Evolutionary conservation across 1,140 invertebrate genomes (phyloP), one percentile per base, ranked within the genome.

Genomic region (Drosophila takahashii): DNA sequence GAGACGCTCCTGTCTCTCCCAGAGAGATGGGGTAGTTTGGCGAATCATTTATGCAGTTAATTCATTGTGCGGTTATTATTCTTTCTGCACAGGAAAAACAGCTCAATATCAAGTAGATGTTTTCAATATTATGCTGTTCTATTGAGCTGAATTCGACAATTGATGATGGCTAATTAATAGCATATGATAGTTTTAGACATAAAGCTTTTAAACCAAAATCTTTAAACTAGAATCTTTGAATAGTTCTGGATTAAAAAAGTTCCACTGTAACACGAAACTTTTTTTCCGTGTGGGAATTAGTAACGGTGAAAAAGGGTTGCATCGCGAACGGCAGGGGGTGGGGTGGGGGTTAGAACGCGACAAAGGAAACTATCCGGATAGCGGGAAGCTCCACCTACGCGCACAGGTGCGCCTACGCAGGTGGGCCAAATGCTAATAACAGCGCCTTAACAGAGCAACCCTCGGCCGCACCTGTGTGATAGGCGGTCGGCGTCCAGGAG

Each of bases 11-110:
- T 56, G 26, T 45, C 32, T 37, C 36, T 42, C 29, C 32, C 42
- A 26, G 42, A 47, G 61, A 42, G 59, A 64, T 65, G 47, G 47
- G 47, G 47, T 50, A 50, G 47, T 50, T 50, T 16, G 69, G 69
- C 64, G 72, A 57, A 85, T 85, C 81, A 87, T 83, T 87, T 83
- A 79, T 83, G 76, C 79, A 86, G 75, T 73, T 80, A 81, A 81
- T 83, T 86, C 75, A 86, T 86, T 81, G 79, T 86, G 81, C 70
- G 81, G 81, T 81, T 81, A 48, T 64, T 64, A 64, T 64, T 60
- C 54, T 44, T 36, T 11, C 47, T 32, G 47, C 47, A 32, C 47
- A 5, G 47, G 3, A 16, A 48, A 48, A 44, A n/a, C 45, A 47
- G 22, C 42, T 45, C 11, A 22, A 45, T 6, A 42, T 42, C 41